Percentiles rank a stretch among this genome's conserved stretches.
phyloP scores from a whole-genome alignment of 2,113 vertebrate genomes.

The Myotis lucifugus region DNA sequence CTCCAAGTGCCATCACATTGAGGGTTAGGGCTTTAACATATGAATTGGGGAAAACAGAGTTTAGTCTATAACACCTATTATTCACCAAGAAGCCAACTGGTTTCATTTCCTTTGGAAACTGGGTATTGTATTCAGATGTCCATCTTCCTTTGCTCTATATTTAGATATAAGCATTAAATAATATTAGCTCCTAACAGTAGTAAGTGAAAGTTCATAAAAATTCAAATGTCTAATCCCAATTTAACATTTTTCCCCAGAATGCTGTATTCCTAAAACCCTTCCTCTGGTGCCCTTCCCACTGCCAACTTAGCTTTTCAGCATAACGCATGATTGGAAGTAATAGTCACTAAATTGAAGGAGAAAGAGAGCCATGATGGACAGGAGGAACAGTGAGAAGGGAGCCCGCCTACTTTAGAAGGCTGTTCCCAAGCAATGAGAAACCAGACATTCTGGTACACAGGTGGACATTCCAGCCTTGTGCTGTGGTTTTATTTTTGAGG shows the following conservation, averaged over 20 bases:
- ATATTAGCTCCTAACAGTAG: neutral
- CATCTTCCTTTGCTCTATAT: neutral
- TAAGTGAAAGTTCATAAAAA: neutral
- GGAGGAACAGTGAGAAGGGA: neutral
- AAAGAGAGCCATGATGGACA: neutral
- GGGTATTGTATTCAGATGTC: neutral
- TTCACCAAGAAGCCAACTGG: neutral
- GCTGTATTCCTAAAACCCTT: neutral
- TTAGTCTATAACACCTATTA: neutral
- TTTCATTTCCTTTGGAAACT: neutral
- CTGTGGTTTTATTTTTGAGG: neutral
- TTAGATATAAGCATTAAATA: neutral
- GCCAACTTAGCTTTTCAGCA: neutral
- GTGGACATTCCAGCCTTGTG: neutral
- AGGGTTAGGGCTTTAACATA: neutral
- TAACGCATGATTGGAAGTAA: neutral
- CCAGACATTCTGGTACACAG: neutral
- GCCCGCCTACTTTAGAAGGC: neutral
- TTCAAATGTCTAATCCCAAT: neutral
- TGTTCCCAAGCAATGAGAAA: neutral
- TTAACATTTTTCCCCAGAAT: neutral
- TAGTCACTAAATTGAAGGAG: neutral
- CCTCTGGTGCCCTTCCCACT: neutral
- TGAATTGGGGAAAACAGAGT: neutral
- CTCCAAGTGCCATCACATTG: neutral